Evolutionary conservation across 2,888 invertebrate genomes (phyloP).

Genomic region (Andrena marginata): DNA sequence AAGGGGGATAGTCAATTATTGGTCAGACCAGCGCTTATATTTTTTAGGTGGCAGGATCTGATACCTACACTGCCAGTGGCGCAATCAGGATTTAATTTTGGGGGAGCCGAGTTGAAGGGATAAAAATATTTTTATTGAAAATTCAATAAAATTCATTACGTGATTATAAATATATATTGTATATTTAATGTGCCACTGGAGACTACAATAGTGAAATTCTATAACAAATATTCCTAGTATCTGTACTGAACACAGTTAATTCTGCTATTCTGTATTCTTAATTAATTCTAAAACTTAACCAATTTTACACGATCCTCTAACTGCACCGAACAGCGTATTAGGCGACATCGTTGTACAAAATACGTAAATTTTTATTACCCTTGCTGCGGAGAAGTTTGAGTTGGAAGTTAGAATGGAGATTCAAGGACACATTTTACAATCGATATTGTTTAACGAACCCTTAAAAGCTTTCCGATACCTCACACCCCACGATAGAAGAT

Average conservation of each 20-base stretch:
- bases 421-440: slow-evolving; percentile 1
- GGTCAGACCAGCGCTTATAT: background rate
- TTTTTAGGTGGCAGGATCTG: background rate
- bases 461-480: background rate
- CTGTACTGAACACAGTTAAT: background rate
- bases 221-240: background rate
- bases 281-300: too few relatives aligned
- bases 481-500: background rate
- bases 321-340: background rate
- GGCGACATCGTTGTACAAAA: slow-evolving; percentile 1
- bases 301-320: background rate
- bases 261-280: background rate
- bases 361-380: slow-evolving; percentile 5
- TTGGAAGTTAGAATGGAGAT: background rate
- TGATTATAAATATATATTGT: too few relatives aligned
- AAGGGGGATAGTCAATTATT: background rate
- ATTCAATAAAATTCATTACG: too few relatives aligned
- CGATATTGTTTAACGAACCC: background rate
- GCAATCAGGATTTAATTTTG: too few relatives aligned
- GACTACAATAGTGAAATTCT: background rate
- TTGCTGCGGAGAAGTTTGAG: background rate
- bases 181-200: too few relatives aligned
- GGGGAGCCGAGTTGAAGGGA: too few relatives aligned
- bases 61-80: background rate
- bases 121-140: too few relatives aligned